Evolutionary conservation across 2,113 vertebrate species (phyloP).

Genomic region (Glaucidium brasilianum): DNA sequence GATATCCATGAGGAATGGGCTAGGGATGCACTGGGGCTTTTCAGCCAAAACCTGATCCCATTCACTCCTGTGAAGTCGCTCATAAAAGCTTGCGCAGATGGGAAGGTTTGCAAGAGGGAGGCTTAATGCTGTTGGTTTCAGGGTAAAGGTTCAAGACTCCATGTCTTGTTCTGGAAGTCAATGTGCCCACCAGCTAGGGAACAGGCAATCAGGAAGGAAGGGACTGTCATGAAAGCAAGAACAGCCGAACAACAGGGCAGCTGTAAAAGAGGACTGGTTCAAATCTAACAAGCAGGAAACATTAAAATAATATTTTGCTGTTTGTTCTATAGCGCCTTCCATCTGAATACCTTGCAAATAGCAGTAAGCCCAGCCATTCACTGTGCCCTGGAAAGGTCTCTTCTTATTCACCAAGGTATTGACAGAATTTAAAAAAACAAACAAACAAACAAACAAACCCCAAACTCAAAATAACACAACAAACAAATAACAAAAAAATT

Average conservation of each 20-base stretch:
- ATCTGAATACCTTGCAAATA: neutral
- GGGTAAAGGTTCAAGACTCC: neutral
- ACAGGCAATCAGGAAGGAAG: neutral
- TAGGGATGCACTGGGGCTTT: neutral
- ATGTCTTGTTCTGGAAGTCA: neutral
- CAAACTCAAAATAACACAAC: too few relatives aligned
- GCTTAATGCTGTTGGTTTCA: neutral
- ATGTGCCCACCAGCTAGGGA: neutral
- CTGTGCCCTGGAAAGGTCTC: neutral
- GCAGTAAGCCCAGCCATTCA: neutral
- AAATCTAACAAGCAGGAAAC: neutral
- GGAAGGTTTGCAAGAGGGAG: neutral
- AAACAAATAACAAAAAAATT: neutral
- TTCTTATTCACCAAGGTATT: neutral
- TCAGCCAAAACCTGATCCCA: neutral
- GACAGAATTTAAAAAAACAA: neutral
- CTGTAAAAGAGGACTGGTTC: neutral
- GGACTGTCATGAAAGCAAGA: neutral
- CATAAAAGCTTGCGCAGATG: neutral
- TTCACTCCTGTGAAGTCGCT: neutral
- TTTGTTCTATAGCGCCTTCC: neutral
- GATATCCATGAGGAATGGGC: neutral
- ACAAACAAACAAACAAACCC: too few relatives aligned
- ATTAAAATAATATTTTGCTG: neutral
- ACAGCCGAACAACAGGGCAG: rapidly evolving